Percentiles rank a stretch among this genome's conserved stretches.
These are phyloP conservation scores for Fistularia commersonii DNA, from an alignment of 2,797 vertebrate genomes.

Conservation along the genomic window DNA sequence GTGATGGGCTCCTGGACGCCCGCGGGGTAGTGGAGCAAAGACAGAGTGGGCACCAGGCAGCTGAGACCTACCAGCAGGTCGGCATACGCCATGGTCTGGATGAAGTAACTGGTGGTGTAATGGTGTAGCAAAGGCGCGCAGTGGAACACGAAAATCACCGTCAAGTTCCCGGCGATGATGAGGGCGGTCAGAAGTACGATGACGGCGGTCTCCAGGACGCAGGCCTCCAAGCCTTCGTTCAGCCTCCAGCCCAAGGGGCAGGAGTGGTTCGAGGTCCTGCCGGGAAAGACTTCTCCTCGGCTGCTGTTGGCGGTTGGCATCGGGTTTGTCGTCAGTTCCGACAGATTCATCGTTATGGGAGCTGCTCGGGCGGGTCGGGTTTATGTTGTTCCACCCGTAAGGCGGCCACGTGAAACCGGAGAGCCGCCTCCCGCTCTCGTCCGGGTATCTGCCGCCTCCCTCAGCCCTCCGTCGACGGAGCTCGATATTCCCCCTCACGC, in stretches of 20 bases:
- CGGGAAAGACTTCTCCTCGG: constrained; percentile 59
- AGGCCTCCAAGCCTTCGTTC: constrained; percentile 85
- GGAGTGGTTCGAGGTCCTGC: constrained; percentile 82
- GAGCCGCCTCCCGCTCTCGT: constrained; percentile 24
- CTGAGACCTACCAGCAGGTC: constrained; percentile 96
- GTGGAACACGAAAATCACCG: constrained; percentile 97
- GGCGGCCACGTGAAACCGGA: constrained; percentile 54
- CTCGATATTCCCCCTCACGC: constrained; percentile 59
- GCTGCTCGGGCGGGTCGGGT: constrained; percentile 53
- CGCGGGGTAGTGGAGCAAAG: constrained; percentile 92
- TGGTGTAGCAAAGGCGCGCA: constrained; percentile 96
- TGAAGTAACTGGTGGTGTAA: constrained; percentile 98
- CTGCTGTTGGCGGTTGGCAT: constrained; percentile 81
- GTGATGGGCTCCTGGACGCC: constrained; percentile 91
- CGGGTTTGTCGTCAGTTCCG: constrained; percentile 74
- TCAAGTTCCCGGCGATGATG: constrained; percentile 95
- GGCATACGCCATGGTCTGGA: constrained; percentile 99
- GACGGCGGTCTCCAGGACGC: constrained; percentile 90
- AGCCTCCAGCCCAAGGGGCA: constrained; percentile 94
- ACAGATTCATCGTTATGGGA: constrained; percentile 88
- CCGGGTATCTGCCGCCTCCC: constrained; percentile 41
- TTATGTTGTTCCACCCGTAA: constrained; percentile 42
- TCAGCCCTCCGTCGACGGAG: constrained; percentile 57
- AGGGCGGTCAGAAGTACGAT: constrained; percentile 93
- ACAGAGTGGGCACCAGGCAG: constrained; percentile 94